Evolutionary conservation across 2,888 invertebrate species (phyloP), one percentile per base, ranked within the genome.

Genomic region (Unio delphinus): DNA sequence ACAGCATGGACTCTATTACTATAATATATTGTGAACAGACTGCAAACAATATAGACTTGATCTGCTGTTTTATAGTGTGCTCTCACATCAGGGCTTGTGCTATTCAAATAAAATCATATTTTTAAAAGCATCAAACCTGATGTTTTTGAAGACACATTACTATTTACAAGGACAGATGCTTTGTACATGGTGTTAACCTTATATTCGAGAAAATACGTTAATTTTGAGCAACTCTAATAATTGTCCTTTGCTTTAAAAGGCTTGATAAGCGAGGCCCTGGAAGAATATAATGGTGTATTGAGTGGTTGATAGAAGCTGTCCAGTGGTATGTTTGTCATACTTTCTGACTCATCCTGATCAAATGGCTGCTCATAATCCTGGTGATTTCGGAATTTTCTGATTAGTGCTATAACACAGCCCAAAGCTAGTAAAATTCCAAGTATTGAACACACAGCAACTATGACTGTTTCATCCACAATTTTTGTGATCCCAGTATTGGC

Each of bases 261-360:
- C 45, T 45, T 45, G 45, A 76, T 61, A 18, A 88, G 80, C 1
- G 88, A 86, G 17, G 88, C 88, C 61, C 83, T 81, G 3, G 88
- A 89, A 20, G 87, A 86, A 68, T 87, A 87, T 68, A 87, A 74
- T 1, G 86, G 85, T 6, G 88, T 84, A 34, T 80, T 84, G 8
- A 85, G 87, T 2, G 89, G 89, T 64, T 89, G 85, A 80, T 89
- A 89, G 5, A 90, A 75, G 71, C 89, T 89, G 69, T 91, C 90
- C 69, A 91, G 78, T 5, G 90, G 90, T 60, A 91, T 90, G 64
- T 89, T 87, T 30, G 87, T 83, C 79, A 89, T 86, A 55, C 76
- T 78, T 58, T 85, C 86, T 30, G 86, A 82, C 66, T 88, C 87
- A 59, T 88, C 85, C 30, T 75, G 67, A 26, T 75, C 75, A 56